These are phyloP conservation scores for Coracopsis vasa DNA, from an alignment of 2,113 vertebrate species.

Conservation along the genomic window DNA sequence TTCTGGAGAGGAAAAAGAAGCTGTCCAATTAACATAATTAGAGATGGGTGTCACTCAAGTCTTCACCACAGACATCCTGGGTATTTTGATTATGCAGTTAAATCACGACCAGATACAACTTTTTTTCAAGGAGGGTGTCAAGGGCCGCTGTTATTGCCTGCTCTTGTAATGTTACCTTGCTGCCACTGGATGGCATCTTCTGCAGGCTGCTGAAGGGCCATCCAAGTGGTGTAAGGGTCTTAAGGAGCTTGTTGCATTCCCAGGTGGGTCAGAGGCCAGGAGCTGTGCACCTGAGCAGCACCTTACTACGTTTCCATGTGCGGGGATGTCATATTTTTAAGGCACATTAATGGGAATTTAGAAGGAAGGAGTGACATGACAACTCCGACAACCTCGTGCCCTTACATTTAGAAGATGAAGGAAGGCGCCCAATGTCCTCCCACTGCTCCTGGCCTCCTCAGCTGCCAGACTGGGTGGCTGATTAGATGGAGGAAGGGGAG, in stretches of 20 bases:
- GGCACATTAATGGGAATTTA: not conserved
- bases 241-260: not conserved
- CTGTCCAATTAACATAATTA: constrained; percentile 47
- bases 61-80: not conserved
- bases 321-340: not conserved
- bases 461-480: not conserved
- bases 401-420: not conserved
- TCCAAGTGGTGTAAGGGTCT: not conserved
- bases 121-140: not conserved
- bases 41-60: not conserved
- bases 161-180: not conserved
- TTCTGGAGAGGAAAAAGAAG: not conserved
- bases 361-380: not conserved
- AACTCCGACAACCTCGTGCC: not conserved
- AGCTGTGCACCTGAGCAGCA: not conserved
- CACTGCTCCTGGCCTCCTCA: not conserved
- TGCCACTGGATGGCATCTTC: not conserved
- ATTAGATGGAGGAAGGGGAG: not conserved
- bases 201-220: not conserved
- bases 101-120: not conserved
- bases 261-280: not conserved
- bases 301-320: not conserved
- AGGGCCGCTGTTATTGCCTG: not conserved
- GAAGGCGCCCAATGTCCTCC: rapidly evolving
- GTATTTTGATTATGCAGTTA: not conserved